Evolutionary conservation across 2,888 invertebrate genomes (phyloP).

Genomic region (Lumbricus terrestris): DNA sequence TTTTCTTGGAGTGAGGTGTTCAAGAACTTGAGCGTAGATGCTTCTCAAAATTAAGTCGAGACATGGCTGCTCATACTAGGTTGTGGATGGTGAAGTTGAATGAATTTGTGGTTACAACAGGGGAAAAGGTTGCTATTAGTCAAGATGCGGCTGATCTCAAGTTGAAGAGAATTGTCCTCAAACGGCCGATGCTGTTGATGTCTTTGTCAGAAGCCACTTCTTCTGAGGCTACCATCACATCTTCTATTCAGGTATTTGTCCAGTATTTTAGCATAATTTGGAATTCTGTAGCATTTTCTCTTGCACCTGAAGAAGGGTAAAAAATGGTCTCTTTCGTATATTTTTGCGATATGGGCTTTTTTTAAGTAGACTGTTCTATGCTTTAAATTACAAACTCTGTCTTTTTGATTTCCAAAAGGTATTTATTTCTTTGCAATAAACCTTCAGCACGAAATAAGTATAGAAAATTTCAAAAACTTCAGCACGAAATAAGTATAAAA

Average conservation of each 20-base stretch:
- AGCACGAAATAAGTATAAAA: not conserved
- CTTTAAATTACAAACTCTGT: not conserved
- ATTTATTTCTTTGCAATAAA: not conserved
- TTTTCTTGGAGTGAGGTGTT: not conserved
- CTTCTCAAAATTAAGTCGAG: not conserved
- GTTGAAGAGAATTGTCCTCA: constrained; percentile 23
- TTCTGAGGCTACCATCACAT: not conserved
- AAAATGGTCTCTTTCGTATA: not conserved
- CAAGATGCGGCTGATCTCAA: constrained; percentile 15
- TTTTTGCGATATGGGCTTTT: not conserved
- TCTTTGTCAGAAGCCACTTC: not conserved
- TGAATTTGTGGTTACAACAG: constrained; percentile 41
- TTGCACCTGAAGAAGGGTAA: not conserved
- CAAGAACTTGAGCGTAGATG: not conserved
- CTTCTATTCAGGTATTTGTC: not conserved
- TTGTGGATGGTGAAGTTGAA: not conserved
- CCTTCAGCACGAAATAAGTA: not conserved
- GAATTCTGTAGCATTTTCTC: not conserved
- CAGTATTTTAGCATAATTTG: not conserved
- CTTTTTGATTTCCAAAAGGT: not conserved
- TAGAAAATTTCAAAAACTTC: not conserved
- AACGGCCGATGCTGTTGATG: not conserved
- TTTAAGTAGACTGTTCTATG: not conserved
- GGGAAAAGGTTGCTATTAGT: constrained; percentile 20
- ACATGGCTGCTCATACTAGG: not conserved